These are phyloP conservation scores for Desmodus rotundus DNA, from an alignment of 2,113 vertebrate species.

Conservation along the genomic window DNA sequence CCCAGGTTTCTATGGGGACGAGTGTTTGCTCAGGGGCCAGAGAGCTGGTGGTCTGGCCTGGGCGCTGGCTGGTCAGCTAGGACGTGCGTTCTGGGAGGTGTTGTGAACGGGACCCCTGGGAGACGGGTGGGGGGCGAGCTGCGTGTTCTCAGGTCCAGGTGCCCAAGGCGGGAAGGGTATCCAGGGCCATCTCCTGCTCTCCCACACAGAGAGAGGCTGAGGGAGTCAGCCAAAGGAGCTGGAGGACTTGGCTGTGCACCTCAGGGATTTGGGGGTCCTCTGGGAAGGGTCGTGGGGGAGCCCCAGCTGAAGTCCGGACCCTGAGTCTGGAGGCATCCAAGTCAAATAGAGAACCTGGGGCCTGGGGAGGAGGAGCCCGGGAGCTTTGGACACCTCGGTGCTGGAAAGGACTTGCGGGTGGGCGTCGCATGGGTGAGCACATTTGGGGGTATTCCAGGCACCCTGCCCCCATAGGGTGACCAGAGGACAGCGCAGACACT, in stretches of 20 bases:
- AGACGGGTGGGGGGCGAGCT: accelerated
- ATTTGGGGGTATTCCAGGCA: accelerated
- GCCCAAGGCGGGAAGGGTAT: background rate
- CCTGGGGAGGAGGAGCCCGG: no score
- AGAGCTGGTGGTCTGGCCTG: background rate
- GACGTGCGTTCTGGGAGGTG: background rate
- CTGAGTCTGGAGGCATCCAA: accelerated
- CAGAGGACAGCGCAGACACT: background rate
- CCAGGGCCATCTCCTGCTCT: no score
- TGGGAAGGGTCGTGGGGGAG: no score
- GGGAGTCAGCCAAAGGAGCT: accelerated
- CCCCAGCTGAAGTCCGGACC: no score
- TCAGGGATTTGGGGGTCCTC: accelerated
- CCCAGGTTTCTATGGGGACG: slow-evolving; percentile 27
- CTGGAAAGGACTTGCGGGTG: accelerated
- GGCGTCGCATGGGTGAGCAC: background rate
- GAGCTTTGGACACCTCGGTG: accelerated
- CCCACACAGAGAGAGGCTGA: accelerated
- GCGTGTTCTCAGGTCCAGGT: accelerated
- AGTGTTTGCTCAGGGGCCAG: slow-evolving; percentile 27
- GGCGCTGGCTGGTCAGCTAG: background rate
- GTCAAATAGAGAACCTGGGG: background rate
- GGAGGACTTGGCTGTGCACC: background rate
- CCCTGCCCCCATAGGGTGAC: accelerated
- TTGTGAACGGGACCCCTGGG: slow-evolving; percentile 32